A percentile compares a stretch with the other conserved stretches of the same genome.
Evolutionary conservation across 2,113 vertebrate species (phyloP).

Genomic region (Poeciliopsis prolifica): DNA sequence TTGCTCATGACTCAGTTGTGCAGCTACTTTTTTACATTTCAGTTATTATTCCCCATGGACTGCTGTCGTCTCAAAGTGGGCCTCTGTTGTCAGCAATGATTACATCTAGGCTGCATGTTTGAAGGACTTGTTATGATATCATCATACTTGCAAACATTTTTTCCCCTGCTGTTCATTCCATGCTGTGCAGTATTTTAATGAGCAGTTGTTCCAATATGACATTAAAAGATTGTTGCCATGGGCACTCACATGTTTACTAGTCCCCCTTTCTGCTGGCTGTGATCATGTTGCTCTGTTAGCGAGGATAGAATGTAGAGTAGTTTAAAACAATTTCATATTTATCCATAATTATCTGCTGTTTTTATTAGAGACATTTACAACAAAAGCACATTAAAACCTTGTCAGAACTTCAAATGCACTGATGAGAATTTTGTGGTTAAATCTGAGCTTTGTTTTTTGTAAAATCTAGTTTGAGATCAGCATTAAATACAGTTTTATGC

Average conservation of each 20-base stretch:
- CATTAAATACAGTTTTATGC: not conserved
- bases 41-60: constrained; percentile 38
- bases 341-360: not conserved
- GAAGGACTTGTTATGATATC: constrained; percentile 24
- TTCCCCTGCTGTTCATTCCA: constrained; percentile 26
- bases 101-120: constrained; percentile 40
- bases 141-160: constrained; percentile 21
- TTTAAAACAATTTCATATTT: not conserved
- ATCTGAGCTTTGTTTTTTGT: not conserved
- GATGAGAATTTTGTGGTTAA: no score
- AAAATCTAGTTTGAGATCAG: not conserved
- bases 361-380: not conserved
- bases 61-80: constrained; percentile 23
- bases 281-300: no score
- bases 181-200: not conserved
- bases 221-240: constrained; percentile 32
- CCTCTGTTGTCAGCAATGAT: constrained; percentile 47
- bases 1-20: constrained; percentile 38
- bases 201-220: constrained; percentile 18
- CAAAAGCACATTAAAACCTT: not conserved
- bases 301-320: not conserved
- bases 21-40: constrained; percentile 31
- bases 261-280: no score
- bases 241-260: not conserved
- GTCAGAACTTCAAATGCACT: not conserved